phyloP scores from a whole-genome alignment of 2,888 invertebrate species.

The Drosophila meridionalis region DNA sequence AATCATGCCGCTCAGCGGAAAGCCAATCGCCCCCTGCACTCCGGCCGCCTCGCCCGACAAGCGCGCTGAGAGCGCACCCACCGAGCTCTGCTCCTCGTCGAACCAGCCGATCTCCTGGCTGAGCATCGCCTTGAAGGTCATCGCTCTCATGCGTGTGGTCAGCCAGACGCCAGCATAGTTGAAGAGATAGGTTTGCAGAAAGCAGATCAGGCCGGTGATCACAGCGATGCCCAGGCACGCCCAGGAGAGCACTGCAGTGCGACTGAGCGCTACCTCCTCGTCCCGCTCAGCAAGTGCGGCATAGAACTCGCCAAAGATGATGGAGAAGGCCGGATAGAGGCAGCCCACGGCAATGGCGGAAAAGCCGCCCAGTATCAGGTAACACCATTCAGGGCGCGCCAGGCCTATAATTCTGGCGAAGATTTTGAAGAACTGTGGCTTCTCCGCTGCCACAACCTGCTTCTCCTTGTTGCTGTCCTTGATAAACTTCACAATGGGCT shows the following conservation, averaged over 20 bases:
- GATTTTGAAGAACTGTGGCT: conserved; percentile 78
- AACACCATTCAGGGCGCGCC: conserved; percentile 89
- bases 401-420: conserved; percentile 87
- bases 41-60: conserved; percentile 90
- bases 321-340: conserved; percentile 90
- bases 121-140: conserved; percentile 88
- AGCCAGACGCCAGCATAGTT: conserved; percentile 91
- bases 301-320: conserved; percentile 92
- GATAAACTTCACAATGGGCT: conserved; percentile 53
- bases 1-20: conserved; percentile 89
- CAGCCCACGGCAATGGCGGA: conserved; percentile 89
- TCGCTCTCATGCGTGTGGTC: conserved; percentile 88
- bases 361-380: conserved; percentile 87
- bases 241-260: conserved; percentile 88
- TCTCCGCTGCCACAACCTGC: conserved; percentile 60
- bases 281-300: conserved; percentile 88
- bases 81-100: conserved; percentile 89
- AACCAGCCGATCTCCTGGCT: conserved; percentile 91
- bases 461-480: conserved; percentile 58
- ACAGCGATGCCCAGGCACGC: conserved; percentile 89
- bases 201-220: conserved; percentile 88
- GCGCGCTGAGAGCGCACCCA: conserved; percentile 89
- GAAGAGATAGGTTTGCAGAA: conserved; percentile 91
- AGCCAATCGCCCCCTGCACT: conserved; percentile 91
- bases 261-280: conserved; percentile 86